Base-by-base conservation (phyloP, 2,888 invertebrate genomes). In the Junonia oenone region DNA sequence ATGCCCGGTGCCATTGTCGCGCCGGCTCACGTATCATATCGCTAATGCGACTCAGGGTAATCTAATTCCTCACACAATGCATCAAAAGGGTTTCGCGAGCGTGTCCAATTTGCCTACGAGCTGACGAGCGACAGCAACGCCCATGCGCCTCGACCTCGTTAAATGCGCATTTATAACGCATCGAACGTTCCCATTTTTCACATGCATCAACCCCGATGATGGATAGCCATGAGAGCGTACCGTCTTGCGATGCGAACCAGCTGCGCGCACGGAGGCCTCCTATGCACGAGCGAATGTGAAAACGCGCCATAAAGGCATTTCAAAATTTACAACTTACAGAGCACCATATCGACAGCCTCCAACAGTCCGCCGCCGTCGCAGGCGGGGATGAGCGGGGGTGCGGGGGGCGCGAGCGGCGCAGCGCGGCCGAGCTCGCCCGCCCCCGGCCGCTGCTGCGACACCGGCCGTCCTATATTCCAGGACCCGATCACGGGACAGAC, bases 401-500 rank as follows among this genome's bases (percentile, higher is more conserved):
- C 62, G 72, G 88, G 75, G 73, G 88, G 81, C 81, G 80, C 77
- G 51, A 70, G 92, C 88, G 81, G 91, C 81, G 68, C 91, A 61
- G 87, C 91, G 53, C 83, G 91, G 56, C 82, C 93, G 51, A 81
- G 91, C 76, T 84, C 91, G 62, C 84, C 91, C 45, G 81, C 90
- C 58, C 79, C 92, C 65, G 88, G 92, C 61, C 88, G 96, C 71
- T 97, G 98, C 91, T 97, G 98, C 91, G 97, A 98, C 91, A 96
- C 97, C 65, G 97, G 97, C 66, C 93, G 97, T 73, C 95, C 97
- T 63, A 93, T 97, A 79, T 96, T 96, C 91, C 96, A 96, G 77
- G 97, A 97, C 86, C 97, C 97, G 43, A 92, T 96, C 68, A 96
- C 96, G 67, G 96, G 97, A 53, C 96, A 96, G 85, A 96, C 95